Base-by-base conservation (phyloP, 2,113 vertebrate genomes). In the Proterorhinus semilunaris region DNA sequence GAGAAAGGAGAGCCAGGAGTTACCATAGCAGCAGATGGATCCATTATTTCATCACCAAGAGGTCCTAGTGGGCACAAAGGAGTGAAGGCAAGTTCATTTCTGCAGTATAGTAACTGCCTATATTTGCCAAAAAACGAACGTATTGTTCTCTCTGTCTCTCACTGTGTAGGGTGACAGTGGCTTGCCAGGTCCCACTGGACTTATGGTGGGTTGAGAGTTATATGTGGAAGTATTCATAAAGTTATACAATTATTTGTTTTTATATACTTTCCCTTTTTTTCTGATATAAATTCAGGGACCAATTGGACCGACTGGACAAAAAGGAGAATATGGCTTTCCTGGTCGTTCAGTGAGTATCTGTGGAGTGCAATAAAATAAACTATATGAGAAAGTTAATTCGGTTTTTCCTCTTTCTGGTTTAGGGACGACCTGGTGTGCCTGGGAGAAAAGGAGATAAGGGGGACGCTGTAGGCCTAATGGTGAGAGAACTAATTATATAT, bases 261-360 rank as follows among this genome's bases (percentile, higher is more conserved):
- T 53, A 4, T 13, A 16, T 8, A 53, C 9, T 57, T 43, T 50
- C 16, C 27, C 27, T 3, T 36, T 36, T 36, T 0, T 36, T 69
- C 48, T 73, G 21, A 48, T 10, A 51, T 69, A 6, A 66, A 88
- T 67, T 68, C 72, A 98, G 96, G 96, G 96, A 12, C 94, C 95
- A 69, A 82, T 83, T 65, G 96, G 96, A 90, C 92, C 91, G 44
- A 7, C 76, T 8, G 96, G 96, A 82, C 91, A 88, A 64, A 98
- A 97, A 91, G 96, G 96, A 93, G 96, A 95, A 76, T 94, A 95
- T 68, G 96, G 96, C 49, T 90, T 98, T 61, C 96, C 96, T 0
- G 96, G 96, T 70, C 92, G 96, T 49, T 87, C 94, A 16, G 96
- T 98, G 89, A 86, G 96, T 94, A 83, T 0, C 5, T 6, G 53